Evolutionary conservation across 1,140 invertebrate species (phyloP), one percentile per base, ranked within the genome.

Genomic region (Amyelois transitella): DNA sequence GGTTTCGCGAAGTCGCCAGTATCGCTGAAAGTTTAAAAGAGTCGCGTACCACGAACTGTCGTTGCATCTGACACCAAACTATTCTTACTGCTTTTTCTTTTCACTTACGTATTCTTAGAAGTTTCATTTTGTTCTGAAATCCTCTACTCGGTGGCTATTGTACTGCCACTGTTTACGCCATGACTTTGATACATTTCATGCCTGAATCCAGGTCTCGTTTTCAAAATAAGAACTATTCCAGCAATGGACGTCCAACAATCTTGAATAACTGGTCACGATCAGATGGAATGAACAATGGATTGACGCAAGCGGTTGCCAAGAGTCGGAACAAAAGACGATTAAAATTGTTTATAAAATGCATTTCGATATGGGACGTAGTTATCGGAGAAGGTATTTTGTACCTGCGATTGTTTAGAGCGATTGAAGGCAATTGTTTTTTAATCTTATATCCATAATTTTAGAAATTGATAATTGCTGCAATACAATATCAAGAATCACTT

Each of bases 281-380:
- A 52, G 54, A n/a, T 43, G 38, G 14, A 55, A 50, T 18, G 60
- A 76, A 83, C 80, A 83, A 83, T 78, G 60, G 73, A 43, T 57
- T 72, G 73, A 75, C 69, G 77, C 62, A 74, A 70, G 64, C 66
- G 64, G 70, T 69, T 69, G 51, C 60, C 58, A 66, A 65, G 67
- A 74, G 72, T 58, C 69, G 65, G 72, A 84, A 81, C 81, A 81
- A 84, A 81, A 76, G 73, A 51, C 62, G 74, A 76, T 75, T 80
- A 72, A 77, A 75, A 74, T 67, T 83, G 82, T 83, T 86, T 83
- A 77, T 78, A 76, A 77, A 81, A 76, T 68, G 65, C 60, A 58
- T 45, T 62, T 58, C 71, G 77, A 78, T 75, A 80, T 66, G 17
- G 63, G 50, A 65, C 28, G 50, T 60, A 55, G 64, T 71, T 64